Evolutionary conservation across 1,140 invertebrate species (phyloP).

Genomic region (Drosophila funebris): DNA sequence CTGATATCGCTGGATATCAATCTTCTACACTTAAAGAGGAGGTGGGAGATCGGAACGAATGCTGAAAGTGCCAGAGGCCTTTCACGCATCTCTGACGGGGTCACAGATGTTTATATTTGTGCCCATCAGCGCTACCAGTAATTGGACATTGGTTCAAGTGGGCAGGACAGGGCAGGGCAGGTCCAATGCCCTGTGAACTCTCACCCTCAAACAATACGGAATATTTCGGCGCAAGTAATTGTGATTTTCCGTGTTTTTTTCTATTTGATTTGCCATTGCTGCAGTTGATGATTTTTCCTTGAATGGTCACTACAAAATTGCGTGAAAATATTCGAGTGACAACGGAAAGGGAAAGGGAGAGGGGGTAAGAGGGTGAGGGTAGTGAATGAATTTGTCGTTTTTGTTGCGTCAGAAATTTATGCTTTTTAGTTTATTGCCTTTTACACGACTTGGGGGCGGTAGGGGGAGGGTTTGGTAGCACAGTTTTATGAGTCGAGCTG

Average conservation of each 20-base stretch:
- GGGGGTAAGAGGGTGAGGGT: not conserved
- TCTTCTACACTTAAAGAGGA: conserved; percentile 52
- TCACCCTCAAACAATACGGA: not conserved
- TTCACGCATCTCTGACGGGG: conserved; percentile 60
- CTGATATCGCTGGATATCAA: conserved; percentile 57
- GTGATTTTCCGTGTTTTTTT: conserved; percentile 72
- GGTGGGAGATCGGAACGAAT: conserved; percentile 42
- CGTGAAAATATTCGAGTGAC: conserved; percentile 36
- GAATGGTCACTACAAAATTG: conserved; percentile 22
- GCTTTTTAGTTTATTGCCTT: conserved; percentile 76
- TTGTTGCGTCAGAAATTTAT: conserved; percentile 63
- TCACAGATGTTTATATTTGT: conserved; percentile 75
- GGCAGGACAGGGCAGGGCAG: conserved; percentile 16
- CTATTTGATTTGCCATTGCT: conserved; percentile 66
- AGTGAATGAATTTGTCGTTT: conserved; percentile 66
- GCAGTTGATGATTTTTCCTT: conserved; percentile 20
- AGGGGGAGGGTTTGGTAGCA: conserved; percentile 27
- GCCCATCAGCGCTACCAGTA: conserved; percentile 60
- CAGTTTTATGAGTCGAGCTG: conserved; percentile 59
- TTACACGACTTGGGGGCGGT: not conserved
- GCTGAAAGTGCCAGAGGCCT: conserved; percentile 37
- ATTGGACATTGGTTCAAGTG: conserved; percentile 65
- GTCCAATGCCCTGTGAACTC: conserved; percentile 24
- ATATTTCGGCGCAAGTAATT: conserved; percentile 47
- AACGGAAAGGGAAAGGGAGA: not conserved